Conservation (phyloP, 1,140 invertebrate species). For the Eueides isabella region DNA sequence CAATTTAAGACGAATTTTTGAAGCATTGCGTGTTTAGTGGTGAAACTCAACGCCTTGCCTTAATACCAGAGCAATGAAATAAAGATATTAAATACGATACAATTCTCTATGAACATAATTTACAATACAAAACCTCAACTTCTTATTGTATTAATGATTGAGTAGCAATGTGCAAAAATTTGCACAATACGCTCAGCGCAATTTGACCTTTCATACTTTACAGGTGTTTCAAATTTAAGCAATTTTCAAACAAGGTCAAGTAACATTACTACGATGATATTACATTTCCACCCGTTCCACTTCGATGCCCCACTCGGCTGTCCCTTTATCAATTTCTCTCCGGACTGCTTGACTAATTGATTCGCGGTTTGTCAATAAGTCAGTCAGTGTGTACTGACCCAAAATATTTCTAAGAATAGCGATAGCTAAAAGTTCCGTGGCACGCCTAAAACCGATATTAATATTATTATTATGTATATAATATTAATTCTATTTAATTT, state of each 20-base stretch:
- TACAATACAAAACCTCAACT: background rate
- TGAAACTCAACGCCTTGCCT: too few relatives aligned
- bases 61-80: too few relatives aligned
- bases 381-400: constrained; percentile 93
- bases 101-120: too few relatives aligned
- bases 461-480: background rate
- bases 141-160: background rate
- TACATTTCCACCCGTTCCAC: constrained; percentile 68
- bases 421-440: constrained; percentile 90
- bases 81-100: too few relatives aligned
- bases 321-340: constrained; percentile 55
- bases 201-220: background rate
- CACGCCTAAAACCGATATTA: constrained; percentile 45
- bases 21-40: too few relatives aligned
- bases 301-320: constrained; percentile 55
- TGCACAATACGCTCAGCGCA: background rate
- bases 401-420: constrained; percentile 93
- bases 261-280: constrained; percentile 31
- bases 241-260: constrained; percentile 29
- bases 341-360: constrained; percentile 86
- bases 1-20: too few relatives aligned
- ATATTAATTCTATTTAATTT: background rate
- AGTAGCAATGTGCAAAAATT: background rate
- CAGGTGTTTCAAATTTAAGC: background rate
- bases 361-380: constrained; percentile 93